Percentiles rank a stretch among this genome's conserved stretches.
Conservation (phyloP, 2,113 vertebrate species). For the Gorsachius goisagi region DNA sequence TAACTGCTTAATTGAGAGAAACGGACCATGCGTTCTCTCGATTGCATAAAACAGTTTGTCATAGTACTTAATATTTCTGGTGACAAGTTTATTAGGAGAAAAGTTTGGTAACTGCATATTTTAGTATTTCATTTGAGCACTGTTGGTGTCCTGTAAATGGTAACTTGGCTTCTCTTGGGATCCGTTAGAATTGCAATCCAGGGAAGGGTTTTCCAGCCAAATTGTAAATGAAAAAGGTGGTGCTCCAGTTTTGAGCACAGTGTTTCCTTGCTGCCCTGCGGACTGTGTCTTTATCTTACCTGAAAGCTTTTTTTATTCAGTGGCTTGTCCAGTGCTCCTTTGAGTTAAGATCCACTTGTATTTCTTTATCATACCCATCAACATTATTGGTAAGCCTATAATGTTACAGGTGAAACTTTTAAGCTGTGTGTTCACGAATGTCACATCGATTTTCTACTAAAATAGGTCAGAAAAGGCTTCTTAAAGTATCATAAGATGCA, state of each 20-base stretch:
- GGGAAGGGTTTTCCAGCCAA: background rate
- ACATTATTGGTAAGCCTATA: background rate
- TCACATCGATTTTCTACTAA: background rate
- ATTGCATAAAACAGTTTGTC: background rate
- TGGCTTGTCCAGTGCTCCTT: background rate
- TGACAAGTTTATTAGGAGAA: background rate
- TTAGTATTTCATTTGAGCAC: background rate
- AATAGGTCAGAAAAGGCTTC: background rate
- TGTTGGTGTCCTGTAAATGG: background rate
- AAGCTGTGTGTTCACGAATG: background rate
- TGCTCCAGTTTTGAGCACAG: background rate
- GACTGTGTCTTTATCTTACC: background rate
- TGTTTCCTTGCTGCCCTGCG: background rate
- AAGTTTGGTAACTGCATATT: background rate
- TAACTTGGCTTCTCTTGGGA: background rate
- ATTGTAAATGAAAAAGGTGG: background rate
- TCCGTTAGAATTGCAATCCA: no score
- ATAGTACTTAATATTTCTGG: background rate
- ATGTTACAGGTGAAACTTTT: background rate
- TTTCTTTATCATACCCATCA: background rate
- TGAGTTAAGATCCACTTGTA: background rate
- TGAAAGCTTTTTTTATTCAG: background rate
- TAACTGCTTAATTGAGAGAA: background rate
- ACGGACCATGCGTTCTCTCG: fast-evolving
- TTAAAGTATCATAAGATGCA: background rate